Evolutionary conservation across 2,888 invertebrate species (phyloP), one percentile per base, ranked within the genome.

Genomic region (Drosophila buzzatii): DNA sequence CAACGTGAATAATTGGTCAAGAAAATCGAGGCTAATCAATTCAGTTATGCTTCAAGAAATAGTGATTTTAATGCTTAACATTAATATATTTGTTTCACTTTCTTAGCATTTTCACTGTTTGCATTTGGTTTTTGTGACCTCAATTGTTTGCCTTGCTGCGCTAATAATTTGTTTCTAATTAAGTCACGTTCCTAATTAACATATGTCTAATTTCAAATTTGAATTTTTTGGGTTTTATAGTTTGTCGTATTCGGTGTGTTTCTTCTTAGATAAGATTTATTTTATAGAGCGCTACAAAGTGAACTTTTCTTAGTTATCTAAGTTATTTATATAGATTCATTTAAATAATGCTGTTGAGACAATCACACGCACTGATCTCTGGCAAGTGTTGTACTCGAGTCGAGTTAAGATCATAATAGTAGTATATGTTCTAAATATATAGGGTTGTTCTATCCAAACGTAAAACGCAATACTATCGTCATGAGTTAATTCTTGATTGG

Each of bases 111-210:
- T 44, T 12, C 7, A 6, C 76, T 33, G 33, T 27, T 47, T 16
- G 9, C 12, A 63, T 62, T 35, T 35, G 14, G 20, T 71, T 59
- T 16, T 66, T 23, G 42, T 77, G 60, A 73, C 56, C 65, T 61
- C 37, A 60, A 69, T 79, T 77, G 63, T 76, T 79, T 70, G 78
- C 62, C 33, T 76, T 68, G 71, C 69, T 69, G 63, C 18, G 52
- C 41, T 41, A 59, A 59, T 52, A 55, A 63, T 66, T 58, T 56
- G 55, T 53, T 52, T 65, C 51, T n/a, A 57, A 57, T 70, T 73
- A 82, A 85, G 81, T 70, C 63, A 79, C 76, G 85, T 85, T 85
- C 85, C 85, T 85, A 89, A 70, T 82, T 82, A 80, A 79, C 57
- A 68, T 39, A 49, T 39, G 14, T 64, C 61, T 57, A 39, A 68